phyloP scores from a whole-genome alignment of 2,797 vertebrate species.

The Megaceryle alcyon region DNA sequence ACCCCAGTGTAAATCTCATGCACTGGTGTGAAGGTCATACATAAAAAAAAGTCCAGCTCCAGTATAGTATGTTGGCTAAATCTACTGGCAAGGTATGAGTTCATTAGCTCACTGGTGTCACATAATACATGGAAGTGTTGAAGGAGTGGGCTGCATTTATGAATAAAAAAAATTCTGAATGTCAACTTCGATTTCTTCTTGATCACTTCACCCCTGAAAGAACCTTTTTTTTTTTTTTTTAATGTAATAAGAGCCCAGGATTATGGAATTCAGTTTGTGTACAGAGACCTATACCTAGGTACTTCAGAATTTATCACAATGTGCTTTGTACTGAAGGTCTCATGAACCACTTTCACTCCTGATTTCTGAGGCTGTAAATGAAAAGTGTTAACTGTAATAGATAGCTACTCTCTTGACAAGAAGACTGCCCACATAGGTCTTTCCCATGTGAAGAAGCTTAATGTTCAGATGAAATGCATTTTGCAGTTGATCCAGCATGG shows the following conservation, averaged over 20 bases:
- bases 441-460: not conserved
- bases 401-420: not conserved
- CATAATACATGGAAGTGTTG: not conserved
- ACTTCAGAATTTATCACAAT: not conserved
- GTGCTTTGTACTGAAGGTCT: not conserved
- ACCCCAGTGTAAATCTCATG: not conserved
- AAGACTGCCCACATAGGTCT: not conserved
- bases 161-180: conserved; percentile 13
- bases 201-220: not conserved
- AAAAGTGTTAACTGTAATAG: not conserved
- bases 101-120: not conserved
- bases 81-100: not conserved
- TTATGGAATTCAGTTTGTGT: not conserved
- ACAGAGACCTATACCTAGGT: not conserved
- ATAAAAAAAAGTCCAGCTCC: not conserved
- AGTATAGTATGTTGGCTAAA: not conserved
- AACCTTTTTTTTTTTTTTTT: not conserved
- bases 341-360: not conserved
- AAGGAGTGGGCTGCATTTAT: not conserved
- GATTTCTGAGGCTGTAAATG: not conserved
- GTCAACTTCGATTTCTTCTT: not conserved
- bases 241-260: not conserved
- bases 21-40: not conserved
- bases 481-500: not conserved
- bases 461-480: conserved; percentile 9